A percentile compares a stretch with the other conserved stretches of the same genome.
Conservation (phyloP, 2,113 vertebrate species). For the Danionella cerebrum region DNA sequence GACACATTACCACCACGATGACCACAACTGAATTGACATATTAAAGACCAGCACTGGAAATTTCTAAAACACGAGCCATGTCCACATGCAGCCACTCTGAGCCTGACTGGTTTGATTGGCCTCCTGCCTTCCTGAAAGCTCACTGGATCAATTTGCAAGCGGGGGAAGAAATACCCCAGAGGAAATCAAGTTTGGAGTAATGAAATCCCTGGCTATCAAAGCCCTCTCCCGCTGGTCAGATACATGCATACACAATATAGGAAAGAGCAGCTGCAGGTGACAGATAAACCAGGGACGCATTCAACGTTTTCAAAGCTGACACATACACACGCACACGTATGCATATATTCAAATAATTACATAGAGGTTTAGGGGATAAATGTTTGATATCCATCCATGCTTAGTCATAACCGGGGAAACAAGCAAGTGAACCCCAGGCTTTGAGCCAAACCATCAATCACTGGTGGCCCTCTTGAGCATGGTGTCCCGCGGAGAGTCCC, state of each 20-base stretch:
- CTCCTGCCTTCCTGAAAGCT: slow-evolving; percentile 27
- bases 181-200: slow-evolving; percentile 40
- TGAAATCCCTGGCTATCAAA: slow-evolving; percentile 40
- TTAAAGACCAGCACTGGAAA: background rate
- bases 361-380: slow-evolving; percentile 7
- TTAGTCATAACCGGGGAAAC: slow-evolving; percentile 34
- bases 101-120: slow-evolving; percentile 15
- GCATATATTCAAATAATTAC: slow-evolving; percentile 19
- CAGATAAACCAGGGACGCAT: slow-evolving; percentile 39
- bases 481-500: background rate
- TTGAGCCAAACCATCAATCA: slow-evolving; percentile 28
- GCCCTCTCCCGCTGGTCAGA: slow-evolving; percentile 27
- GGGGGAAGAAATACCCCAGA: slow-evolving; percentile 37
- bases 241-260: slow-evolving; percentile 28
- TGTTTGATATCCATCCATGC: slow-evolving; percentile 28
- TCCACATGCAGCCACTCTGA: background rate
- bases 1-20: background rate
- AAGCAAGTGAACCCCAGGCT: slow-evolving; percentile 22
- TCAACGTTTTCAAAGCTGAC: slow-evolving; percentile 31
- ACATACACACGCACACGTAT: slow-evolving; percentile 11
- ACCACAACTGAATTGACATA: background rate
- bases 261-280: slow-evolving; percentile 33
- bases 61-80: background rate
- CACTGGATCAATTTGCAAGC: slow-evolving; percentile 26
- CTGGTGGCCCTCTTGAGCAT: slow-evolving; percentile 2